Conservation (phyloP, 2,113 vertebrate species). For the Colaptes auratus region DNA sequence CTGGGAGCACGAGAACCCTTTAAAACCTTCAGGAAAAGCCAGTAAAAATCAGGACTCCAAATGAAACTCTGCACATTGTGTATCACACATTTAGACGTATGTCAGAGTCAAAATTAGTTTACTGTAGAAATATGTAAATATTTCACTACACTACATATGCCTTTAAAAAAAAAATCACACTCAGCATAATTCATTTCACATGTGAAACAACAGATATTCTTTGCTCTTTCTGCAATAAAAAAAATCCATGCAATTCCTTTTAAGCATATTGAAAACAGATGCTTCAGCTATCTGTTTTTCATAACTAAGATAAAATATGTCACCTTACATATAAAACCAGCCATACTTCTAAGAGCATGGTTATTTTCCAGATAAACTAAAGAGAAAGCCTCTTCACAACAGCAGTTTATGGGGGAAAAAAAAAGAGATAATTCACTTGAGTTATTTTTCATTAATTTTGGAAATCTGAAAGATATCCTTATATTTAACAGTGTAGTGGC, state of each 20-base stretch:
- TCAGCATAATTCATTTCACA: neutral
- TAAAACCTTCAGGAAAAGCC: neutral
- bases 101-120: neutral
- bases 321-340: neutral
- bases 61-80: neutral
- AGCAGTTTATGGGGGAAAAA: neutral
- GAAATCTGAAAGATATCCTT: neutral
- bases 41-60: slow-evolving; percentile 9
- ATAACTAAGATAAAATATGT: neutral
- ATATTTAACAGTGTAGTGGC: neutral
- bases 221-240: slow-evolving; percentile 19
- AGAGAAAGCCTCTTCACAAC: neutral
- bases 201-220: neutral
- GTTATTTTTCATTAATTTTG: neutral
- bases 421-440: neutral
- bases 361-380: neutral
- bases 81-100: neutral
- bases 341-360: neutral
- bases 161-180: neutral
- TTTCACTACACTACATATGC: neutral
- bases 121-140: slow-evolving; percentile 8
- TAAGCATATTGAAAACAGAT: slow-evolving; percentile 29
- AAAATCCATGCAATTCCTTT: slow-evolving; percentile 11
- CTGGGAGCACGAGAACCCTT: neutral
- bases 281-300: neutral